Evolutionary conservation across 2,888 invertebrate species (phyloP).

Genomic region (Sesia bembeciformis): DNA sequence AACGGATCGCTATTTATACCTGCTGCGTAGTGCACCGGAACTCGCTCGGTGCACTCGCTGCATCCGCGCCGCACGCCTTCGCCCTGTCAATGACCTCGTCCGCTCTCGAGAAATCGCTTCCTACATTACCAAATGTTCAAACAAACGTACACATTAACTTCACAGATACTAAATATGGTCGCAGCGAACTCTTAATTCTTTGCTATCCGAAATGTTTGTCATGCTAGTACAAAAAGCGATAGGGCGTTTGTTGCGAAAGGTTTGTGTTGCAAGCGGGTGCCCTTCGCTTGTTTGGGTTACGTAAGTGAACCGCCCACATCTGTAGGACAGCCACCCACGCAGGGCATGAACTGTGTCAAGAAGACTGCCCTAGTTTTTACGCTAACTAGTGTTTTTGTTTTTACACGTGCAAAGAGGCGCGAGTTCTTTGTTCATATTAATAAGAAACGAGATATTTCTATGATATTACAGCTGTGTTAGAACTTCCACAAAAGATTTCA

Average conservation of each 20-base stretch:
- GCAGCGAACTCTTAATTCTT: neutral
- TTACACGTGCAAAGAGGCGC: constrained; percentile 22
- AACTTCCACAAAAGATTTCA: too few species aligned
- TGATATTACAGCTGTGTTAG: too few species aligned
- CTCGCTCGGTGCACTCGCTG: constrained; percentile 67
- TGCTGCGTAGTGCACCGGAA: constrained; percentile 71
- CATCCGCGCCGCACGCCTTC: constrained; percentile 52
- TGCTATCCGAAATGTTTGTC: constrained; percentile 13
- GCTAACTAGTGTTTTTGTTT: constrained; percentile 29
- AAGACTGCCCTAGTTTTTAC: constrained; percentile 55
- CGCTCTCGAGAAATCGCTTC: neutral
- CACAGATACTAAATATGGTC: neutral
- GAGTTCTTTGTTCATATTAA: neutral
- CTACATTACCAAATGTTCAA: neutral
- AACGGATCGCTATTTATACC: constrained; percentile 74
- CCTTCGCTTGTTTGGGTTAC: constrained; percentile 65
- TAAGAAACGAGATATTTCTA: neutral
- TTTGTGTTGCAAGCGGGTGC: constrained; percentile 52
- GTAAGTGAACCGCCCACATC: constrained; percentile 56
- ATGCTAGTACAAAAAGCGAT: constrained; percentile 17
- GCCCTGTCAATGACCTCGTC: constrained; percentile 68
- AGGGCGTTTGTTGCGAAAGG: constrained; percentile 54
- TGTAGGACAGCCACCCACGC: constrained; percentile 55
- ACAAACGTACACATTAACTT: neutral
- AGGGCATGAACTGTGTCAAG: constrained; percentile 62